Percentiles rank a stretch among this genome's conserved stretches.
These are phyloP conservation scores for Gallinago stenura DNA, from an alignment of 2,797 vertebrate species.

Conservation along the genomic window DNA sequence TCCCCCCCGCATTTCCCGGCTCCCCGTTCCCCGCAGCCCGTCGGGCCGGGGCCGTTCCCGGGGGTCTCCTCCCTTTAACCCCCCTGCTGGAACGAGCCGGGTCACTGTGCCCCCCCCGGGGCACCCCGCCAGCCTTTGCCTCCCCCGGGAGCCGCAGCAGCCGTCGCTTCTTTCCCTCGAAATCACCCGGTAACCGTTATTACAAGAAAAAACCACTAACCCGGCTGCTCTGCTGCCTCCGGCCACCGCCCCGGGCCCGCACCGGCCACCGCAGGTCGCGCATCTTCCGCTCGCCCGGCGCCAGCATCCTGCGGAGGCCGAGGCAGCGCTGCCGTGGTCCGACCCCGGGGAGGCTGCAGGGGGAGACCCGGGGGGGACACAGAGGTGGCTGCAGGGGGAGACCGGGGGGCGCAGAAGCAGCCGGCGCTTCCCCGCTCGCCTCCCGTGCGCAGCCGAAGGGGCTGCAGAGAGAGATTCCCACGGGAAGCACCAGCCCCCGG, in stretches of 20 bases:
- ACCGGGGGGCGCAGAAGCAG: no score
- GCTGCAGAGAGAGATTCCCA: neutral
- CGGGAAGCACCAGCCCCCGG: accelerated
- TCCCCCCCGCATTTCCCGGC: accelerated
- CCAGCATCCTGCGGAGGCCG: accelerated
- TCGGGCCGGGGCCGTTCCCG: neutral
- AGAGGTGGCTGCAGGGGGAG: accelerated
- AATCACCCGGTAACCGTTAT: neutral
- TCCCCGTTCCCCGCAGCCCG: neutral
- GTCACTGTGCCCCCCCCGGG: neutral
- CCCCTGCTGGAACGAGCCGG: neutral
- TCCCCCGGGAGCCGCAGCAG: neutral
- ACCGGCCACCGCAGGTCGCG: neutral
- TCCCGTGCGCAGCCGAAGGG: accelerated
- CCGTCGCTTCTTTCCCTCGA: neutral
- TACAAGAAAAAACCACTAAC: no score
- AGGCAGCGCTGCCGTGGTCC: accelerated
- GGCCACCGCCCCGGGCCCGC: no score
- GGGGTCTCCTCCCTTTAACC: neutral
- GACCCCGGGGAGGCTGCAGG: accelerated
- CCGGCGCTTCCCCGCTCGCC: accelerated
- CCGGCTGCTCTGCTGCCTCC: no score
- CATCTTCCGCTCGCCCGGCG: neutral
- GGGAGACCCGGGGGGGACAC: neutral
- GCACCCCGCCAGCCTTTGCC: neutral